phyloP scores from a whole-genome alignment of 2,888 invertebrate species.

The Microchrysa polita region DNA sequence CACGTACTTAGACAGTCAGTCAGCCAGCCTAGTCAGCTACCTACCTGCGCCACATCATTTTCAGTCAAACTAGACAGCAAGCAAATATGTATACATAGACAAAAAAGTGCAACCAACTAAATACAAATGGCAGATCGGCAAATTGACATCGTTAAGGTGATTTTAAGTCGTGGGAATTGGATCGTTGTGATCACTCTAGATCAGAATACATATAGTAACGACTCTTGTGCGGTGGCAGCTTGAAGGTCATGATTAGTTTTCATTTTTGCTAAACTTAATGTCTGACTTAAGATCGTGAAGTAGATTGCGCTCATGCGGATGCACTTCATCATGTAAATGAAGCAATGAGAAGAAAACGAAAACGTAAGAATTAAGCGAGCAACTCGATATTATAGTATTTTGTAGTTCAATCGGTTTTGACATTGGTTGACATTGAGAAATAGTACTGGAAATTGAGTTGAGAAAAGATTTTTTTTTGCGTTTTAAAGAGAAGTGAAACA shows the following conservation, averaged over 20 bases:
- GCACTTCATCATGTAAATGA: background rate
- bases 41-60: background rate
- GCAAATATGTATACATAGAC: background rate
- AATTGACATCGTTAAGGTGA: conserved; percentile 34
- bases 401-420: background rate
- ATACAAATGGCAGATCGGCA: background rate
- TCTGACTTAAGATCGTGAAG: too few species aligned
- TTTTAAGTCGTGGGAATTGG: conserved; percentile 29
- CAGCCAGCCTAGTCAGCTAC: too few species aligned
- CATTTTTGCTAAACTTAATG: too few species aligned
- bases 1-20: too few species aligned
- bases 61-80: background rate
- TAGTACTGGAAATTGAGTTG: background rate
- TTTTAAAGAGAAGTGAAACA: too few species aligned
- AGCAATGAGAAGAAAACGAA: too few species aligned
- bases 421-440: too few species aligned
- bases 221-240: background rate
- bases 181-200: background rate
- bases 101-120: background rate
- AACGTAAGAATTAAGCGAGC: conserved; percentile 23
- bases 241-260: conserved; percentile 17
- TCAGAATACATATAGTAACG: conserved; percentile 7
- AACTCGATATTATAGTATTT: background rate
- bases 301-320: background rate
- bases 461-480: too few species aligned